Base-by-base conservation (phyloP, 2,113 vertebrate species). In the Nannospalax galili region DNA sequence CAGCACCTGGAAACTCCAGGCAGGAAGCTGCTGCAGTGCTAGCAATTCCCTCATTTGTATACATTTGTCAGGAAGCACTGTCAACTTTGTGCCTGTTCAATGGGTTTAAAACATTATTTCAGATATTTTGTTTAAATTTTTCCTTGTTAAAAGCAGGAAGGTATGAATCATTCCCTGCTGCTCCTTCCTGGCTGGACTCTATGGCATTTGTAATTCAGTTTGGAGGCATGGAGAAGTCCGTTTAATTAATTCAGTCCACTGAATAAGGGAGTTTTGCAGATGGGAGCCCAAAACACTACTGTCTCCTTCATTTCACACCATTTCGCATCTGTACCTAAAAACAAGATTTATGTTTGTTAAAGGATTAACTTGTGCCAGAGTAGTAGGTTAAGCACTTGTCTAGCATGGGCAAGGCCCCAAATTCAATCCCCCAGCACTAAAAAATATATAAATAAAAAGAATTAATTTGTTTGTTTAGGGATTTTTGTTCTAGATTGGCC, bases 121-220 rank as follows among this genome's bases (percentile, higher is more conserved):
- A 12, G 30, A 20, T 16, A 40, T 92, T 92, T 92, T 26, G 19
- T 79, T 37, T 67, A 64, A 64, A 32, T 2, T 5, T 77, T 62
- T 60, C 17, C 48, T 84, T 67, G 89, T 75, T 87, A 48, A 9
- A 26, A 89, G 67, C 14, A 80, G 86, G 73, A 92, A 81, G 62
- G 16, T 64, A 35, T 48, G 62, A 92, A 45, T 91, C 7, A 30
- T 48, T 65, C 56, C 91, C 48, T 37, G 10, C 64, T 79, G n/a
- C 30, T 84, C 77, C 65, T 5, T 91, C 35, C 64, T 58, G 84
- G 48, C 65, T 52, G 16, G 89, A 78, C 82, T 37, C 37, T 32
- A 6, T 22, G 52, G 28, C 74, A 28, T 93, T 91, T 69, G 58
- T 75, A 91, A 88, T 65, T 79, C n/a, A 94, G 78, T 84, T 94